Conservation (phyloP, 2,888 invertebrate genomes). For the Eilema griseolum region DNA sequence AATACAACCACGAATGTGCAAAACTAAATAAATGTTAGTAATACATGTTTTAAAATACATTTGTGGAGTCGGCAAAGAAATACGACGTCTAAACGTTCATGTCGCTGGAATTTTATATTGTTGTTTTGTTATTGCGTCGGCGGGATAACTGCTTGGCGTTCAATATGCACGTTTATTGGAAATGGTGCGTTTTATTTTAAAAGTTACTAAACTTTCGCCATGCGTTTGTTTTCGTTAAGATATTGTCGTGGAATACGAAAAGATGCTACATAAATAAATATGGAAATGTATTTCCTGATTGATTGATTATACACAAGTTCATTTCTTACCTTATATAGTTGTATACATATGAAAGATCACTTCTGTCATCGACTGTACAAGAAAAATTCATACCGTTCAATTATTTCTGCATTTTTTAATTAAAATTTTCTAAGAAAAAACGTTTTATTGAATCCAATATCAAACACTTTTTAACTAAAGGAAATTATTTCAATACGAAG, state of each 20-base stretch:
- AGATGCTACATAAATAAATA: not conserved
- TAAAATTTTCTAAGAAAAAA: not conserved
- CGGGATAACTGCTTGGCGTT: not conserved
- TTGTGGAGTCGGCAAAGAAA: not conserved
- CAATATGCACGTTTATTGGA: conserved; percentile 4
- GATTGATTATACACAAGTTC: too few relatives aligned
- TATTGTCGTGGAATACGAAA: not conserved
- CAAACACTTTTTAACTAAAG: not conserved
- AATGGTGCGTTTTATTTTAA: conserved; percentile 1
- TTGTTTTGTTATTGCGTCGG: conserved; percentile 18
- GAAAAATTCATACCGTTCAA: not conserved
- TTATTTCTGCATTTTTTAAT: not conserved
- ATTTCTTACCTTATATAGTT: too few relatives aligned
- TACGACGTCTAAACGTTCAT: not conserved
- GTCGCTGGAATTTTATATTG: not conserved
- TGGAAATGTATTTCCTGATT: too few relatives aligned
- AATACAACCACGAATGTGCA: not conserved
- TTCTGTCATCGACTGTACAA: not conserved
- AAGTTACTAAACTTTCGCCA: not conserved
- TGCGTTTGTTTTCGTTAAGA: not conserved
- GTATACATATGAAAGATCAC: not conserved
- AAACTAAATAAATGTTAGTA: not conserved
- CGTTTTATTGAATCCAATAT: not conserved
- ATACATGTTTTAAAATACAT: not conserved
- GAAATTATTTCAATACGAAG: conserved; percentile 3